Conservation (phyloP, 2,888 invertebrate species). For the Cremastinae sp. region DNA sequence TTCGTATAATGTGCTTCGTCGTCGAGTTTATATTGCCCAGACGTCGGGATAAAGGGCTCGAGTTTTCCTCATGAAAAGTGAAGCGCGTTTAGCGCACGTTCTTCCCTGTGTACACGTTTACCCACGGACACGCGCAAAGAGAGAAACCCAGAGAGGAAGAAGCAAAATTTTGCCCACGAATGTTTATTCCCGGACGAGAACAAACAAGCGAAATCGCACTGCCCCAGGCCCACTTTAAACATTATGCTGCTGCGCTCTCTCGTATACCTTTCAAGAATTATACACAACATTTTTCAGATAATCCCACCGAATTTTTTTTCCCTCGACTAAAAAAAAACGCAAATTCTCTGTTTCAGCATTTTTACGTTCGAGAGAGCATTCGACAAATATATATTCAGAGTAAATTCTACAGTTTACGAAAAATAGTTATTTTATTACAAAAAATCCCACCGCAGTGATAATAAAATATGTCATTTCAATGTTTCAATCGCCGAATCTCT, state of each 20-base stretch:
- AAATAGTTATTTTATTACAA: no score
- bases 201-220: slow-evolving; percentile 53
- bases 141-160: slow-evolving; percentile 26
- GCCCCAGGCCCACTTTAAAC: slow-evolving; percentile 18
- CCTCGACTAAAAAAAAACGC: no score
- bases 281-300: neutral
- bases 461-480: no score
- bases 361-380: no score
- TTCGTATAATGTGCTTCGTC: slow-evolving; percentile 20
- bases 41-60: slow-evolving; percentile 37
- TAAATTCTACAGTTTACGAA: no score
- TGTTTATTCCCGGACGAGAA: slow-evolving; percentile 58
- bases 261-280: neutral
- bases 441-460: no score
- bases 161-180: slow-evolving; percentile 44
- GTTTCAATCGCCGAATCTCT: no score
- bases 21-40: slow-evolving; percentile 56
- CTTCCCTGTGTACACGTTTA: slow-evolving; percentile 8
- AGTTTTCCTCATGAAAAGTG: slow-evolving; percentile 54
- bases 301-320: neutral
- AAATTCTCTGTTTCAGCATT: no score
- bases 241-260: no score
- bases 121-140: neutral
- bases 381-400: no score
- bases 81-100: slow-evolving; percentile 42